phyloP scores from a whole-genome alignment of 2,797 vertebrate species.

The Mormyrus proboscirostris region DNA sequence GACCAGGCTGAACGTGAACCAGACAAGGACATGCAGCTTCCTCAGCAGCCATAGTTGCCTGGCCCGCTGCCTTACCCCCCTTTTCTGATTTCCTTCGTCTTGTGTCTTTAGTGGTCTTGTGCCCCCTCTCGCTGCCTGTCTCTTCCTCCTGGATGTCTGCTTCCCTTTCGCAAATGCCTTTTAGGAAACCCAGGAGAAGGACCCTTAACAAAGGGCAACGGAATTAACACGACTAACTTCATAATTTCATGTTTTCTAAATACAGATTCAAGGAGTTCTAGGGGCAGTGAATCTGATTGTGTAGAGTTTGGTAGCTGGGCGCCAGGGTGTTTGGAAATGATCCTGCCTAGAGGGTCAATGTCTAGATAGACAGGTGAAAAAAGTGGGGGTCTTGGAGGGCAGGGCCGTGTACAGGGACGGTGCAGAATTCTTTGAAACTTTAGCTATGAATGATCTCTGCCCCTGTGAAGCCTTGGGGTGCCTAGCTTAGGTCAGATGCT shows the following conservation, averaged over 20 bases:
- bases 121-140: constrained; percentile 21
- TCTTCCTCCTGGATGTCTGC: constrained; percentile 12
- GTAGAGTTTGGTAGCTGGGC: neutral
- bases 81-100: constrained; percentile 28
- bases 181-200: neutral
- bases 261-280: neutral
- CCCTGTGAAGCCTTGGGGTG: neutral
- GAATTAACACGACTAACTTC: neutral
- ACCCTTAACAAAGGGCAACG: neutral
- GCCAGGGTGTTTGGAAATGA: neutral
- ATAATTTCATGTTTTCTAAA: neutral
- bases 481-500: neutral
- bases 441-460: neutral
- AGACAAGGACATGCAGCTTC: constrained; percentile 16
- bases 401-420: neutral
- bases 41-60: constrained; percentile 25
- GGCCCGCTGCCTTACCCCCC: constrained; percentile 46
- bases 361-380: neutral
- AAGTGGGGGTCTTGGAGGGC: neutral
- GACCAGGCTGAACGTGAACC: neutral
- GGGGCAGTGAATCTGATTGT: neutral
- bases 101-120: constrained; percentile 14
- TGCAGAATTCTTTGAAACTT: neutral
- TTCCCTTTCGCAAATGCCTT: constrained; percentile 4
- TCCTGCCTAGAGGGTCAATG: neutral